Evolutionary conservation across 2,888 invertebrate genomes (phyloP).

Genomic region (Morinoia aosen): DNA sequence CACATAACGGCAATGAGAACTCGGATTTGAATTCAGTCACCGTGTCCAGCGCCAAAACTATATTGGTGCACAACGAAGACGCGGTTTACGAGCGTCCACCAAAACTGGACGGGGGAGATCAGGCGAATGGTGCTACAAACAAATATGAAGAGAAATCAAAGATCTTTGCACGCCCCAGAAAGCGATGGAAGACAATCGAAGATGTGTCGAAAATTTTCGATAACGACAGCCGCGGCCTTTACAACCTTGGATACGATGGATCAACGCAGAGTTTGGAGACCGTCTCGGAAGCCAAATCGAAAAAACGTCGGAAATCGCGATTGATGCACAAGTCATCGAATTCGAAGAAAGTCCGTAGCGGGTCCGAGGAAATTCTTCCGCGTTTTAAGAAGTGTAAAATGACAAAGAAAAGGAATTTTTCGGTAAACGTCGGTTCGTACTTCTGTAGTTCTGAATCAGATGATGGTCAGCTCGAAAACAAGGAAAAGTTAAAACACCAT

Average conservation of each 20-base stretch:
- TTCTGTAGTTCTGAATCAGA: constrained; percentile 24
- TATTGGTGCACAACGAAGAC: not conserved
- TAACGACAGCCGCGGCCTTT: not conserved
- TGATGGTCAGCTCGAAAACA: not conserved
- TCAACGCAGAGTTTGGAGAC: constrained; percentile 16
- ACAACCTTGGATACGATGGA: not conserved
- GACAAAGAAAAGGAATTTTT: not conserved
- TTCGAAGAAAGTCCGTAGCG: not conserved
- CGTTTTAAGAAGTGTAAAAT: not conserved
- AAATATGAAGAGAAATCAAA: not conserved
- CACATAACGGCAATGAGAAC: not conserved
- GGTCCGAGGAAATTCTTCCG: not conserved
- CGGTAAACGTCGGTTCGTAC: not conserved
- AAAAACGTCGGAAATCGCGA: constrained; percentile 29
- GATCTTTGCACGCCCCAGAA: not conserved
- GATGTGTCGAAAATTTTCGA: not conserved
- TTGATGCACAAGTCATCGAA: not conserved
- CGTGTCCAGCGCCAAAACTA: not conserved
- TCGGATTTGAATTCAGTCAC: not conserved
- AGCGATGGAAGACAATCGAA: constrained; percentile 27
- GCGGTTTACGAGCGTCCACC: not conserved
- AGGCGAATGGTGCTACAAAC: not conserved
- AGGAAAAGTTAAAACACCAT: not conserved
- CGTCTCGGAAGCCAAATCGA: not conserved
- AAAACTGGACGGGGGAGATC: not conserved